A percentile compares a stretch with the other conserved stretches of the same genome.
phyloP scores from a whole-genome alignment of 2,113 vertebrate species.

The Regulus satrapa region DNA sequence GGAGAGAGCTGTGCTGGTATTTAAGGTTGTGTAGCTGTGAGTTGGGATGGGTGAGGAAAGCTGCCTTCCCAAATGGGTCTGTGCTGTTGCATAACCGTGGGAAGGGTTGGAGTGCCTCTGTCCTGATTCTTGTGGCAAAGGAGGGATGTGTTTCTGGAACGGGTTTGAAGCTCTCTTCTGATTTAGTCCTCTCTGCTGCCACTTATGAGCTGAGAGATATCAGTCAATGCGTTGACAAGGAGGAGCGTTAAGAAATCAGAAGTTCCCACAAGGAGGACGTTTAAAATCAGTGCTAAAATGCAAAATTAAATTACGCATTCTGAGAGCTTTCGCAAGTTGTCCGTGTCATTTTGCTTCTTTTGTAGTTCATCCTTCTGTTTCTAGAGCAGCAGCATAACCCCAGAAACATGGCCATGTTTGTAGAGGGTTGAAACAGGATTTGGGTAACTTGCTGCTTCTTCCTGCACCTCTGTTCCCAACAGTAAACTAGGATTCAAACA shows the following conservation, averaged over 20 bases:
- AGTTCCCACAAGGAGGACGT: not conserved
- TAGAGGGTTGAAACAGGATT: not conserved
- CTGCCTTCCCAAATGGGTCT: not conserved
- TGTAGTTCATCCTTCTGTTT: not conserved
- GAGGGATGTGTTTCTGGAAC: not conserved
- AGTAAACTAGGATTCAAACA: not conserved
- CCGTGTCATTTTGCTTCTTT: not conserved
- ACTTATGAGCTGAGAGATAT: not conserved
- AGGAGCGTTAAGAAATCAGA: not conserved
- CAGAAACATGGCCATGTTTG: accelerated
- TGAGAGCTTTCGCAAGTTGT: not conserved
- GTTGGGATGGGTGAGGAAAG: not conserved
- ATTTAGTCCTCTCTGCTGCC: not conserved
- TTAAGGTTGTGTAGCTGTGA: not conserved
- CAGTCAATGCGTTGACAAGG: not conserved
- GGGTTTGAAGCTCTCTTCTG: not conserved
- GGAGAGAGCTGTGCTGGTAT: not conserved
- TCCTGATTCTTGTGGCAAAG: not conserved
- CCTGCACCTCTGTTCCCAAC: not conserved
- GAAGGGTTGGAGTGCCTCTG: conserved; percentile 7
- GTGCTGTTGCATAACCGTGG: not conserved
- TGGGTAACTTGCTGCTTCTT: not conserved
- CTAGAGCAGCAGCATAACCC: not conserved
- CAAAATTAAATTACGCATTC: not conserved
- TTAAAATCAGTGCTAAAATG: not conserved